Conservation (phyloP, 1,140 invertebrate species). For the Agrilus planipennis region DNA sequence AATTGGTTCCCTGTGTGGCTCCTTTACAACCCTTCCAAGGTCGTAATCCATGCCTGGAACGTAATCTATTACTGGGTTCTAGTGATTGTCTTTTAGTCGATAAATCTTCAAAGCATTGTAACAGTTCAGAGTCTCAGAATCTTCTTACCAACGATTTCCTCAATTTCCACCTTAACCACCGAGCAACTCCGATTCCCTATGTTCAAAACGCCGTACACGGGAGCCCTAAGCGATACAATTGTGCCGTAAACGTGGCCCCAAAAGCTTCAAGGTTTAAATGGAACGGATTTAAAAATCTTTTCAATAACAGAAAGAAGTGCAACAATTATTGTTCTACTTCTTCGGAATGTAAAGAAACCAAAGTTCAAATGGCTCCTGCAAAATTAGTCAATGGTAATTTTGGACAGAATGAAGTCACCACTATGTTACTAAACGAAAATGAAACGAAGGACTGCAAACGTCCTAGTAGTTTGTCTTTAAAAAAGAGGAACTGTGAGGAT, state of each 20-base stretch:
- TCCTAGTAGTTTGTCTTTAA: slow-evolving; percentile 30
- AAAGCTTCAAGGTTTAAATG: slow-evolving; percentile 28
- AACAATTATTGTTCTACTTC: slow-evolving; percentile 4
- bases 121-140: slow-evolving; percentile 36
- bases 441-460: slow-evolving; percentile 23
- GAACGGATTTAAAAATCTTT: slow-evolving; percentile 29
- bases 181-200: slow-evolving; percentile 54
- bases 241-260: slow-evolving; percentile 14
- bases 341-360: slow-evolving; percentile 36
- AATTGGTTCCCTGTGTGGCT: slow-evolving; percentile 31
- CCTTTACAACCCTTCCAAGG: slow-evolving; percentile 72
- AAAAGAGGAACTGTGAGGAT: slow-evolving; percentile 14
- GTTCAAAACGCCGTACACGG: slow-evolving; percentile 62
- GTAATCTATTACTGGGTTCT: slow-evolving; percentile 59
- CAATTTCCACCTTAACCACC: slow-evolving; percentile 32
- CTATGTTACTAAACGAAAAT: slow-evolving; percentile 22
- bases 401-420: slow-evolving; percentile 26
- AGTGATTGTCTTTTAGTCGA: slow-evolving; percentile 55
- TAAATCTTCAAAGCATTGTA: slow-evolving; percentile 50
- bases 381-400: slow-evolving; percentile 26
- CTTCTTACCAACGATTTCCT: slow-evolving; percentile 30
- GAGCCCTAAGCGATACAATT: slow-evolving; percentile 43
- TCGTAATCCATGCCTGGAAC: slow-evolving; percentile 76
- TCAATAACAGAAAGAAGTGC: slow-evolving; percentile 19
- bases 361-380: slow-evolving; percentile 35